Percentiles rank a stretch among this genome's conserved stretches.
Conservation (phyloP, 2,888 invertebrate species). For the Thera obeliscata region DNA sequence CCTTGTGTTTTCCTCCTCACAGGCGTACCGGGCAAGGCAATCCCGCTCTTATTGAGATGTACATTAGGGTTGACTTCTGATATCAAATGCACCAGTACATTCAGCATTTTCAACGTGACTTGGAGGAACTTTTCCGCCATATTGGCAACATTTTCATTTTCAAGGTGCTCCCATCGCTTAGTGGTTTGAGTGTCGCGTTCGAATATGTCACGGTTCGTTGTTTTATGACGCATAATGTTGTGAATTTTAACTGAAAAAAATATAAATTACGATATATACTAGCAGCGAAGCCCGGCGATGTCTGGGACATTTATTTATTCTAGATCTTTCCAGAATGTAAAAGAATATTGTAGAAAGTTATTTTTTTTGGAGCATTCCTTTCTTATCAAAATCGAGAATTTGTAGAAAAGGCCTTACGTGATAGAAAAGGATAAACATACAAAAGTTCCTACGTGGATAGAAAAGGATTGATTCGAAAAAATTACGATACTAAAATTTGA, state of each 20-base stretch:
- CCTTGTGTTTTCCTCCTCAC: constrained; percentile 78
- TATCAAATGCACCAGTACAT: constrained; percentile 90
- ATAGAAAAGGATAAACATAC: no score
- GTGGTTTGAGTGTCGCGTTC: constrained; percentile 67
- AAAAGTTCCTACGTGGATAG: no score
- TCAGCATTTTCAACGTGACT: constrained; percentile 88
- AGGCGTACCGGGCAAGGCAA: constrained; percentile 84
- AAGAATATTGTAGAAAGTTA: no score
- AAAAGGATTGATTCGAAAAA: no score
- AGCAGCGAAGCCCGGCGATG: no score
- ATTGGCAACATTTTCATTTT: constrained; percentile 70
- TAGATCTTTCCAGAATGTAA: no score
- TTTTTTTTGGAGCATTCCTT: no score
- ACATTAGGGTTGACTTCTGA: constrained; percentile 87
- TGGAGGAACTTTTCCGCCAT: constrained; percentile 87
- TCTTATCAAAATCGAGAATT: no score
- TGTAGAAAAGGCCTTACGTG: no score
- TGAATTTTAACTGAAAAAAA: constrained; percentile 71
- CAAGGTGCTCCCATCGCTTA: constrained; percentile 76
- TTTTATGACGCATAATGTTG: constrained; percentile 71
- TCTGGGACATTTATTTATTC: no score
- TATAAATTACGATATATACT: no score
- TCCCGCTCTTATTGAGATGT: constrained; percentile 75
- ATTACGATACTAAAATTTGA: no score
- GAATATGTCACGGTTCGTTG: constrained; percentile 68